Base-by-base conservation (phyloP, 2,113 vertebrate species). In the Nothocercus julius region DNA sequence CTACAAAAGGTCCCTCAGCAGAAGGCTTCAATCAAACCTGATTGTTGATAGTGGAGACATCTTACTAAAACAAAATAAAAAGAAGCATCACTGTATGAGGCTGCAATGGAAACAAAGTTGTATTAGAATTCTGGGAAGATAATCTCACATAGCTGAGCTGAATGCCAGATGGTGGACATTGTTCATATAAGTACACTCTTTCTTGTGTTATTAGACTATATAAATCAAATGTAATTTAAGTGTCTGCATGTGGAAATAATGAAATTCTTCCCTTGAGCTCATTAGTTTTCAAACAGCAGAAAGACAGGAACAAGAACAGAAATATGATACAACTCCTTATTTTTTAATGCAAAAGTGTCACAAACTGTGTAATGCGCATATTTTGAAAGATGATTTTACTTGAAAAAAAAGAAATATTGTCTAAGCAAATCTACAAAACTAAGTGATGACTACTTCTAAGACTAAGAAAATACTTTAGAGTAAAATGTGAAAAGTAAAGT, bases 171-270 rank as follows among this genome's bases (percentile, higher is more conserved):
- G 7, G 2, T 16, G 7, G 2, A 4, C 25, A 45, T 14, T 42
- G 30, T 5, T 56, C 11, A 21, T 59, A 64, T 40, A 58, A 13
- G 7, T 56, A 12, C 9, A 59, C 21, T 77, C 16, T 77, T 68
- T 90, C 92, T 82, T 95, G 75, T 59, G 58, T 53, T 84, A 61
- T 40, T 79, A 82, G 17, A 15, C 40, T 82, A 6, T 38, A 78
- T 22, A 92, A 86, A 89, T 73, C 19, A 92, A 92, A 93, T 87
- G 16, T 73, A 94, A 93, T 81, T 86, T 40, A 87, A 94, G 32
- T 6, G 68, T 74, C 22, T 70, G 5, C 66, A 66, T 63, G 5
- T 74, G 44, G 68, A 91, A 96, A 87, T 81, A 85, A 62, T 27
- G 8, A 7, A 34, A 15, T 72, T 63, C 21, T 92, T 87, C 45